Conservation (phyloP, 2,797 vertebrate genomes). For the Ctenopoma multispine region DNA sequence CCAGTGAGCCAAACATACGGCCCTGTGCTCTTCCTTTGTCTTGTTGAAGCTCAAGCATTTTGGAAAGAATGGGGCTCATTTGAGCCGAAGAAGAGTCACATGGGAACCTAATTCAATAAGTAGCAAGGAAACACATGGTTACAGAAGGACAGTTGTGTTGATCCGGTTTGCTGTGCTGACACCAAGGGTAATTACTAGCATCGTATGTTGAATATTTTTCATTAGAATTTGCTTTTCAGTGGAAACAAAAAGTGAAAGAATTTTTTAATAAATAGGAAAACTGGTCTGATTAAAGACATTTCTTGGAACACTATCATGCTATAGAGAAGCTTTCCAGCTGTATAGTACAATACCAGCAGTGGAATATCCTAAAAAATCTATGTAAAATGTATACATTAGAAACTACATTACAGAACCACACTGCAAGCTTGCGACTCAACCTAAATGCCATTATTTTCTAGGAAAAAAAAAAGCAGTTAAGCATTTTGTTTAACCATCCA, state of each 20-base stretch:
- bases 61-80: background rate
- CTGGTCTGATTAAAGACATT: too few species aligned
- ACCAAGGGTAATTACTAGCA: background rate
- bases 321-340: too few species aligned
- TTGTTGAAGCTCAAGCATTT: background rate
- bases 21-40: background rate
- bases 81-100: background rate
- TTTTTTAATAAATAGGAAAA: too few species aligned
- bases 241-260: background rate
- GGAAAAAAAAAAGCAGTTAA: slow-evolving; percentile 35
- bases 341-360: too few species aligned
- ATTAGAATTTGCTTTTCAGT: background rate
- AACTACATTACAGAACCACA: too few species aligned
- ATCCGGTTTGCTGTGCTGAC: background rate
- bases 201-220: background rate
- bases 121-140: background rate
- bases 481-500: slow-evolving; percentile 61
- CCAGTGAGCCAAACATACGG: background rate
- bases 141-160: background rate
- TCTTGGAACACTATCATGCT: too few species aligned
- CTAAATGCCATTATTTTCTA: background rate
- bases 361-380: too few species aligned
- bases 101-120: background rate
- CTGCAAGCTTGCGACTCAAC: too few species aligned
- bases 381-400: too few species aligned